Evolutionary conservation across 2,113 vertebrate genomes (phyloP).

Genomic region (Azemiops feae): DNA sequence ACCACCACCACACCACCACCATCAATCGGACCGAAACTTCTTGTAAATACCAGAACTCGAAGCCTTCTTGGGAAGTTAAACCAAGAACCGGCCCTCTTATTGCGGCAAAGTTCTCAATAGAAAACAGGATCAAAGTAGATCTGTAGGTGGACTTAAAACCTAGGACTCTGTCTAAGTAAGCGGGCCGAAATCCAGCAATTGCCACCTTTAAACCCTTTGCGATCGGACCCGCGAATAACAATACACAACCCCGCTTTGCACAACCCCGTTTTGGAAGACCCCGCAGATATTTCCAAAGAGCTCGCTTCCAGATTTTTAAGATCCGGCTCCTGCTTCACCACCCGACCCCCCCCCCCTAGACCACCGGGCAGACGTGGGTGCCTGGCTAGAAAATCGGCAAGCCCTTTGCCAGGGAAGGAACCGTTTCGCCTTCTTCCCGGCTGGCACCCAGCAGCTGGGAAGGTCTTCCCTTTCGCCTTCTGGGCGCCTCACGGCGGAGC

Average conservation of each 20-base stretch:
- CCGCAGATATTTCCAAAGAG: neutral
- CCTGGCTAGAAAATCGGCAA: neutral
- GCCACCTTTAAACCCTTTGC: neutral
- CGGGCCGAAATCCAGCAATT: neutral
- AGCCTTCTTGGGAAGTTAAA: neutral
- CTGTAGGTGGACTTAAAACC: neutral
- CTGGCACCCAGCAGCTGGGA: neutral
- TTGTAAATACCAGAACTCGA: neutral
- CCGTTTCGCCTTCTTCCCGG: neutral
- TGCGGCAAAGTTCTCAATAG: neutral
- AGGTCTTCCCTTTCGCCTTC: neutral
- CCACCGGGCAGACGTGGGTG: neutral
- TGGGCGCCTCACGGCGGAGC: neutral
- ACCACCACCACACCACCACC: no score
- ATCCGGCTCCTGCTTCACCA: neutral
- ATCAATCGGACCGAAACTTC: neutral
- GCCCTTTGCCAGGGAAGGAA: neutral
- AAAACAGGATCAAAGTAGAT: neutral
- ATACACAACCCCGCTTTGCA: neutral
- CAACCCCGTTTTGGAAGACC: neutral
- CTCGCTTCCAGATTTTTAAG: neutral
- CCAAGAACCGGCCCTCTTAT: neutral
- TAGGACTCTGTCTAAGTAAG: neutral
- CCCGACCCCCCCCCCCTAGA: neutral
- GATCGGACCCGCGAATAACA: neutral